A percentile compares a stretch with the other conserved stretches of the same genome.
These are phyloP conservation scores for Zoanthus solanderi DNA, from an alignment of 92 coral and sea anemone genomes.

Conservation along the genomic window DNA sequence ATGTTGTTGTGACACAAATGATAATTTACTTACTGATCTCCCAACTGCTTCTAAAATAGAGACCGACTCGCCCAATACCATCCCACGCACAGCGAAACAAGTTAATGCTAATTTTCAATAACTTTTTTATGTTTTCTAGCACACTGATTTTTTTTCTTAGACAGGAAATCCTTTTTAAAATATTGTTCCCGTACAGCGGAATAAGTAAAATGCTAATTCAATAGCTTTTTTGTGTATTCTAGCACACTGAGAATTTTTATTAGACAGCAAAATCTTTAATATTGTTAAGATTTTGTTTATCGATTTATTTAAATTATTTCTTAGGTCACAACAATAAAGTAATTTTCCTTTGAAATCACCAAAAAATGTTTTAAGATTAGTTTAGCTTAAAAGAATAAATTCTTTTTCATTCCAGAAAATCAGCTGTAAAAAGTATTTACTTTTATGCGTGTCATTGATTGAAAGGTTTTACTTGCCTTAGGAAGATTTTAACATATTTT, in stretches of 20 bases:
- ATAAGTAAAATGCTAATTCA: slow-evolving; percentile 12
- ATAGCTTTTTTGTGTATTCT: background rate
- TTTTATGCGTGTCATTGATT: background rate
- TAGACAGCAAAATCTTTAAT: background rate
- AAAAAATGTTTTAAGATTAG: background rate
- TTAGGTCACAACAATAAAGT: background rate
- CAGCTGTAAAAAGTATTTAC: slow-evolving; percentile 27
- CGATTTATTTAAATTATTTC: background rate
- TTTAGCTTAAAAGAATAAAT: background rate
- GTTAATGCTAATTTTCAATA: slow-evolving; percentile 16
- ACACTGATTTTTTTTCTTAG: background rate
- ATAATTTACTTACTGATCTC: background rate
- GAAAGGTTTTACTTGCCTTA: too few species aligned
- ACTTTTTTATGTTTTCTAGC: background rate
- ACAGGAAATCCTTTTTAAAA: background rate
- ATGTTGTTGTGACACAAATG: too few species aligned
- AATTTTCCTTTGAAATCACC: background rate
- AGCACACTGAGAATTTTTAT: background rate
- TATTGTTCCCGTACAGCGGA: background rate
- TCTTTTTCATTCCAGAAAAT: background rate
- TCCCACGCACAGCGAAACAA: background rate
- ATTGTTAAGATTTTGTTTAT: background rate
- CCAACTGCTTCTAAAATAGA: too few species aligned
- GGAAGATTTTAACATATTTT: too few species aligned
- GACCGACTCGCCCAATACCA: background rate